phyloP scores from a whole-genome alignment of 2,797 vertebrate species.

The Nyctibius grandis region DNA sequence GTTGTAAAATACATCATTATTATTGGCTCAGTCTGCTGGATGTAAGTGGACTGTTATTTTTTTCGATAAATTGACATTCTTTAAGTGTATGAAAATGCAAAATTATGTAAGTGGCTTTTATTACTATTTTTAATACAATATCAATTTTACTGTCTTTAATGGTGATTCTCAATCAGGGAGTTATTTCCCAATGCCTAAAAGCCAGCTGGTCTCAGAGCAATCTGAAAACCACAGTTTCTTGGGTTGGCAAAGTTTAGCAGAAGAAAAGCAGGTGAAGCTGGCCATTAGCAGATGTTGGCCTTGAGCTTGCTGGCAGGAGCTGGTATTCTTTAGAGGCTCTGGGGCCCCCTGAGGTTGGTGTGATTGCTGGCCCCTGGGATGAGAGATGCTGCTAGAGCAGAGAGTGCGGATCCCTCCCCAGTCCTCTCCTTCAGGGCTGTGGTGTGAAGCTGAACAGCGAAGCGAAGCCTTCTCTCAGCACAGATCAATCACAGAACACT shows the following conservation, averaged over 20 bases:
- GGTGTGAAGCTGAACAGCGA: neutral
- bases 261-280: neutral
- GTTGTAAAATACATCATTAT: constrained; percentile 51
- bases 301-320: neutral
- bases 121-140: constrained; percentile 8
- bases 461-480: neutral
- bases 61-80: constrained; percentile 26
- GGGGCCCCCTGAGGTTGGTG: neutral
- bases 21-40: constrained; percentile 19
- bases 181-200: neutral
- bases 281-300: neutral
- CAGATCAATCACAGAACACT: neutral
- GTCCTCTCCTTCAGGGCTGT: neutral
- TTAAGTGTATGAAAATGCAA: constrained; percentile 34
- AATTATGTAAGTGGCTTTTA: neutral
- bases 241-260: neutral
- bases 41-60: neutral
- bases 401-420: neutral
- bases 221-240: neutral
- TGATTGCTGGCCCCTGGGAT: neutral
- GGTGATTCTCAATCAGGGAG: neutral
- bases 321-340: neutral
- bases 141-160: neutral
- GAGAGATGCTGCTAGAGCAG: neutral
- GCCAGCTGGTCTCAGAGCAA: neutral